These are phyloP conservation scores for Dicrurus megarhynchus DNA, from an alignment of 2,113 vertebrate genomes.

Conservation along the genomic window DNA sequence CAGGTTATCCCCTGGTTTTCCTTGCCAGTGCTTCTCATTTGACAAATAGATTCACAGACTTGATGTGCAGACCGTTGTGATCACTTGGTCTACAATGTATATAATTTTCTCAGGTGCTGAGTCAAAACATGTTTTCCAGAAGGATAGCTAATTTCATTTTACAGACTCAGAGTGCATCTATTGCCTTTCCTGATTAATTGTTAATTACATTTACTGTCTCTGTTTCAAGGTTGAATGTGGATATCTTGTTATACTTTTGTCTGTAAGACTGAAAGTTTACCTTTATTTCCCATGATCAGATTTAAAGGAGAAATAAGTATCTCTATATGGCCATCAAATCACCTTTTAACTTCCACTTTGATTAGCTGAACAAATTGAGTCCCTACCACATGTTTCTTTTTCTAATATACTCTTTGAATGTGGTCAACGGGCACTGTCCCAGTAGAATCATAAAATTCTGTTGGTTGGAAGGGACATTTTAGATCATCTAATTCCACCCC, in stretches of 20 bases:
- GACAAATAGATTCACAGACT: neutral
- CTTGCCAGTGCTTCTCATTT: neutral
- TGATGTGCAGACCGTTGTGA: neutral
- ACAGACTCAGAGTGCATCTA: neutral
- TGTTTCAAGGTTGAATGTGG: constrained; percentile 33
- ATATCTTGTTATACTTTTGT: neutral
- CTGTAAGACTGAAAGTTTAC: neutral
- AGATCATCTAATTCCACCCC: neutral
- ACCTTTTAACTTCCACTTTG: neutral
- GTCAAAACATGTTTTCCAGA: constrained; percentile 12
- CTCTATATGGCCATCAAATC: neutral
- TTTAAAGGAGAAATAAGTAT: neutral
- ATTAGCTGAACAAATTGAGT: neutral
- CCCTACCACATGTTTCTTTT: neutral
- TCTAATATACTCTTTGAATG: neutral
- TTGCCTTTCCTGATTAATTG: constrained; percentile 25
- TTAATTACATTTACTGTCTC: constrained; percentile 36
- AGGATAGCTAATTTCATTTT: constrained; percentile 39
- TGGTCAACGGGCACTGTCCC: neutral
- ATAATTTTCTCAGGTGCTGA: constrained; percentile 34
- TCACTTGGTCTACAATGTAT: neutral
- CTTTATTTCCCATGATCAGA: neutral
- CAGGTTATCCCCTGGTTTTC: neutral
- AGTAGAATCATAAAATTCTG: neutral
- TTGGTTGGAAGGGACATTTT: neutral